Evolutionary conservation across 2,888 invertebrate species (phyloP).

Genomic region (Leucozona laternaria): DNA sequence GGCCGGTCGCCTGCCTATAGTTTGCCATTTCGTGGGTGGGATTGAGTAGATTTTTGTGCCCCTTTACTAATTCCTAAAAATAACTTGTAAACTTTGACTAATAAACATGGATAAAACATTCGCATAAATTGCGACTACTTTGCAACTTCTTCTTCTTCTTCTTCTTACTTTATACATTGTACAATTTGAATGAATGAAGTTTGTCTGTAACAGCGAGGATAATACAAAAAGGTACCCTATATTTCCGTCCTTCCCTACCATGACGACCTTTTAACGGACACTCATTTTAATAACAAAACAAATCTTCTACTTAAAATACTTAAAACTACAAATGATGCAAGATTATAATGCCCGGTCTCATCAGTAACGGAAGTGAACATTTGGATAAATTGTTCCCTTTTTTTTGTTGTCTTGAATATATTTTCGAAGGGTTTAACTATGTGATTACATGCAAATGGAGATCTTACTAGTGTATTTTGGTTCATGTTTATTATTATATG

Average conservation of each 20-base stretch:
- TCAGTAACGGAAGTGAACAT: conserved; percentile 54
- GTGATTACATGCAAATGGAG: conserved; percentile 68
- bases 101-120: conserved; percentile 67
- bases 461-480: conserved; percentile 45
- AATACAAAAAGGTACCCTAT: conserved; percentile 53
- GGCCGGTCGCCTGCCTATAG: background rate
- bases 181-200: conserved; percentile 41
- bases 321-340: conserved; percentile 62
- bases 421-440: conserved; percentile 60
- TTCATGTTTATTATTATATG: background rate
- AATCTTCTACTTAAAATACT: conserved; percentile 51
- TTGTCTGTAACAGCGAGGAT: conserved; percentile 34
- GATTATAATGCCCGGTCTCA: conserved; percentile 56
- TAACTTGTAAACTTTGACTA: conserved; percentile 67
- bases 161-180: background rate
- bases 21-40: conserved; percentile 17
- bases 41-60: conserved; percentile 2
- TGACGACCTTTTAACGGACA: conserved; percentile 51
- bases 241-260: conserved; percentile 17
- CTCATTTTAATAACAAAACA: conserved; percentile 69
- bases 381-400: conserved; percentile 56
- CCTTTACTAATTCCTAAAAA: conserved; percentile 49
- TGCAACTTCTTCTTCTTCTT: conserved; percentile 21
- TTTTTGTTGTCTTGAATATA: conserved; percentile 21
- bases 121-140: conserved; percentile 66